Base-by-base conservation (phyloP, 2,113 vertebrate species). In the Serilophus lunatus region DNA sequence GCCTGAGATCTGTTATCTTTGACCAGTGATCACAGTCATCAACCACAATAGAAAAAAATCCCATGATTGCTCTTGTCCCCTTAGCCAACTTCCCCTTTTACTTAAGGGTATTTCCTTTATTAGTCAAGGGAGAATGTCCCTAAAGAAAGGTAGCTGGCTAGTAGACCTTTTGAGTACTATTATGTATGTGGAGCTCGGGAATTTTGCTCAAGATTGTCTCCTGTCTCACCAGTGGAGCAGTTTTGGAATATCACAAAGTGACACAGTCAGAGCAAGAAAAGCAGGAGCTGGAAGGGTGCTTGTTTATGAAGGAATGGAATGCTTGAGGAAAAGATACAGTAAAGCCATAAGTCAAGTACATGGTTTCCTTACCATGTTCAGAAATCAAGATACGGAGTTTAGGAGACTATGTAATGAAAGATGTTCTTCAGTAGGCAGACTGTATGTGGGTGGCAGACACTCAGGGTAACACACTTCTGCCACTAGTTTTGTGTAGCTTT, bases 81-180 rank as follows among this genome's bases (percentile, higher is more conserved):
- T 57, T 7, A 61, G 57, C 44, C 54, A 76, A 76, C n/a, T 35
- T 74, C 11, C 12, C 24, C 19, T 82, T 77, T 76, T 65, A 60
- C 63, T 61, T 82, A 42, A 79, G 54, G n/a, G 19, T 47, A 76
- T 54, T 89, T 85, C 61, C 50, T 60, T 75, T 82, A 80, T 69
- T 80, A 91, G 53, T 69, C 63, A 76, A 50, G 11, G 25, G 6
- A 85, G 38, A 72, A 82, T 29, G 45, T 4, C n/a, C 50, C n/a
- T 28, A 65, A 18, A 38, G 33, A 75, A 91, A 82, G 31, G 20
- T 35, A 89, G 65, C 40, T 78, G 40, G 31, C 56, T 22, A 0
- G 51, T 68, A 40, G 18, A 84, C 49, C 28, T 64, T 84, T 24
- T 42, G 33, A 92, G 69, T n/a, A 25, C 44, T 91, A 36, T 29